These are phyloP conservation scores for Chrysomela aeneicollis DNA, from an alignment of 2,888 invertebrate genomes.

Conservation along the genomic window DNA sequence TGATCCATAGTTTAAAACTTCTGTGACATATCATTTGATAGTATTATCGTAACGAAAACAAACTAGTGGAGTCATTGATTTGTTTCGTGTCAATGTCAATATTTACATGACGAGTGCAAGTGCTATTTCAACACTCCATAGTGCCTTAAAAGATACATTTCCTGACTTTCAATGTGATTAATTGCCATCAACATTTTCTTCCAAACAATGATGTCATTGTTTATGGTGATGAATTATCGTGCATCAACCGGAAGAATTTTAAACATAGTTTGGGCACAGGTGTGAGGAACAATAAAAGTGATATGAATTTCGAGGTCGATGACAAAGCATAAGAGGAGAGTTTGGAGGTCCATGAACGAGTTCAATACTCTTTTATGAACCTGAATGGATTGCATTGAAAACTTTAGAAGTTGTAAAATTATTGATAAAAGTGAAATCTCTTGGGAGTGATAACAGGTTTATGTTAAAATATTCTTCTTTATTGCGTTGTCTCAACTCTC, in stretches of 20 bases:
- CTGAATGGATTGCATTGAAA: too few species aligned
- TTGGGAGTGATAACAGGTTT: too few species aligned
- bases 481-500: background rate
- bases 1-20: too few species aligned
- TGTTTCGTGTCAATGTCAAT: conserved; percentile 17
- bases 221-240: conserved; percentile 14
- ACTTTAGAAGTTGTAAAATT: too few species aligned
- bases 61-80: background rate
- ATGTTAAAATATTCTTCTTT: too few species aligned
- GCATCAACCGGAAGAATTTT: background rate
- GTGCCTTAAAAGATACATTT: conserved; percentile 23
- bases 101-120: conserved; percentile 20
- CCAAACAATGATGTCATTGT: conserved; percentile 27
- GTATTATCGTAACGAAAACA: too few species aligned
- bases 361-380: too few species aligned
- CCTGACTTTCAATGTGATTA: conserved; percentile 30
- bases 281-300: background rate
- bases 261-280: background rate
- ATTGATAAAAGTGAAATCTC: too few species aligned
- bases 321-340: too few species aligned
- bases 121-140: conserved; percentile 23
- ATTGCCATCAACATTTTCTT: conserved; percentile 22
- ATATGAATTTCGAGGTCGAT: background rate
- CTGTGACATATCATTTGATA: too few species aligned
- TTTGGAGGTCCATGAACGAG: too few species aligned